Conservation (phyloP, 2,113 vertebrate species). For the Heptranchias perlo region DNA sequence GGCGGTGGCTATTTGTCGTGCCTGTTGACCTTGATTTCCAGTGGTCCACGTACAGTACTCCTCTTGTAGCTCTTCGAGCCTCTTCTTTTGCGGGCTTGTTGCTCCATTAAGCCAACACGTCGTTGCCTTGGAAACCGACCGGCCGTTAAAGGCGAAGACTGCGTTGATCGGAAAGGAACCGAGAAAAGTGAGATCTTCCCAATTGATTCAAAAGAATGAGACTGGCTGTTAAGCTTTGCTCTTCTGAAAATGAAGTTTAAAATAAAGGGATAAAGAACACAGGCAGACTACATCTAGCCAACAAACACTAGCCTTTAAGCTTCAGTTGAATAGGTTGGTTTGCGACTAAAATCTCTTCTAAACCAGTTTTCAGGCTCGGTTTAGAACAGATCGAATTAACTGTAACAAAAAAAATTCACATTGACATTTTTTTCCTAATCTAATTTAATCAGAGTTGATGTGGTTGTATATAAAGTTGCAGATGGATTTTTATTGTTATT, state of each 20-base stretch:
- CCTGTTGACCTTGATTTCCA: neutral
- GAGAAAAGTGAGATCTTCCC: neutral
- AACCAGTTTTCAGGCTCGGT: neutral
- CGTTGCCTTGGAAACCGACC: neutral
- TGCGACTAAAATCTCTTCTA: neutral
- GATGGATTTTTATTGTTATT: slow-evolving; percentile 30
- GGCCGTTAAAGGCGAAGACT: neutral
- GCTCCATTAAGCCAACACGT: neutral
- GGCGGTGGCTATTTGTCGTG: neutral
- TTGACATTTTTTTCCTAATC: neutral
- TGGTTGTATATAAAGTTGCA: slow-evolving; percentile 2
- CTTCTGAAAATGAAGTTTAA: neutral
- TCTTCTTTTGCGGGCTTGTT: neutral
- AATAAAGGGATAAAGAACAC: neutral
- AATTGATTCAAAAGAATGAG: neutral
- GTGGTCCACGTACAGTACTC: neutral
- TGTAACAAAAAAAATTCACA: neutral
- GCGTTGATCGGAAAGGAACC: neutral
- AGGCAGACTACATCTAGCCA: neutral
- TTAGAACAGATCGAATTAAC: slow-evolving; percentile 26
- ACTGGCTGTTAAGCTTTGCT: neutral
- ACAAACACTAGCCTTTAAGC: neutral
- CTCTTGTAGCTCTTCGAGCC: neutral
- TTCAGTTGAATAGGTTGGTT: slow-evolving; percentile 5
- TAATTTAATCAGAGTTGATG: slow-evolving; percentile 28